Evolutionary conservation across 2,113 vertebrate genomes (phyloP), one percentile per base, ranked within the genome.

Genomic region (Arothron firmamentum): DNA sequence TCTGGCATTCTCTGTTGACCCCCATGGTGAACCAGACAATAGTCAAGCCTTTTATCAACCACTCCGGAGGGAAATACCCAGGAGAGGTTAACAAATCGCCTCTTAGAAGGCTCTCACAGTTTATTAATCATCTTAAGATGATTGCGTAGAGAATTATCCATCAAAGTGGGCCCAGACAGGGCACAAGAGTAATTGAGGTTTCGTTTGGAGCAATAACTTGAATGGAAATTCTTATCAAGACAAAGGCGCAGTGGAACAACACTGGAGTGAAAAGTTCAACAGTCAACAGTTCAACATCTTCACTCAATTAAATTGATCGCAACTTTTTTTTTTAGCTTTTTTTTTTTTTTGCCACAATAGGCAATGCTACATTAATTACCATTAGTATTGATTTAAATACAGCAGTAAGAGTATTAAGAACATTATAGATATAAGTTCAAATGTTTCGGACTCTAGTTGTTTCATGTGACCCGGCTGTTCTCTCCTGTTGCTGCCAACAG

Each of bases 121-220:
- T 64, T 78, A 72, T 82, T 88, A 85, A 88, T 87, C 82, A 79
- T 52, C 60, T 86, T 86, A 84, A 85, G 82, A 87, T 73, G 74
- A 21, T 87, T 86, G 81, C 62, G 31, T 83, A 85, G 55, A 67
- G 61, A 81, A 74, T 87, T 86, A 84, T 83, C 79, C 65, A 69
- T 82, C 60, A 46, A 59, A 80, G 60, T 54, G 70, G 66, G 61
- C 72, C 62, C 56, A 66, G 71, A 61, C 70, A 45, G 65, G 72
- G 69, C 83, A 23, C 70, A 63, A 49, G 69, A 59, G 72, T 71
- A 72, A 82, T 73, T 83, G 70, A 31, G 62, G 38, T 50, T 72
- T 70, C 60, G 74, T 67, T 80, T 75, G 42, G 56, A 43, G 2
- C 38, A 65, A 52, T 41, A 64, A 68, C 54, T 78, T 51, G 56